phyloP scores from a whole-genome alignment of 2,888 invertebrate species.

The Pachliopta kotzebuea region DNA sequence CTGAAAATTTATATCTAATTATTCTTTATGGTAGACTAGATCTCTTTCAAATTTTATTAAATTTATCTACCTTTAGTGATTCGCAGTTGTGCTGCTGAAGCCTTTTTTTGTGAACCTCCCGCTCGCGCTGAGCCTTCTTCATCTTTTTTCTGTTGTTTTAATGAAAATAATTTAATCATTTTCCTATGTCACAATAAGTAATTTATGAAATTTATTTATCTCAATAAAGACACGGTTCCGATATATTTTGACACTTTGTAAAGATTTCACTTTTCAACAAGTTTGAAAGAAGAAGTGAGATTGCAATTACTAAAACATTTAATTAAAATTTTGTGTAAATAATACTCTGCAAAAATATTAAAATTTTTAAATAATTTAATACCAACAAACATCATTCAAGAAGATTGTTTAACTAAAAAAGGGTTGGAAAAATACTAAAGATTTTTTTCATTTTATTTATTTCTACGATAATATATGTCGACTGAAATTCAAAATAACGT shows the following conservation, averaged over 20 bases:
- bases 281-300: conserved; percentile 21
- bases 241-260: conserved; percentile 68
- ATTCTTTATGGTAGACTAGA: not conserved
- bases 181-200: conserved; percentile 67
- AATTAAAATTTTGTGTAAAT: conserved; percentile 6
- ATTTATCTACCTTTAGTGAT: conserved; percentile 93
- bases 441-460: too few species aligned
- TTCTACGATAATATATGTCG: too few species aligned
- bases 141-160: conserved; percentile 99
- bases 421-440: too few species aligned
- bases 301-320: conserved; percentile 16
- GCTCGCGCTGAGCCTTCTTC: conserved; percentile 87
- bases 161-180: conserved; percentile 99
- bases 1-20: not conserved
- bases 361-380: too few species aligned
- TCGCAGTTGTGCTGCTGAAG: conserved; percentile 97
- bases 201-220: conserved; percentile 60
- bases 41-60: conserved; percentile 7
- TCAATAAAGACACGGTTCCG: conserved; percentile 56
- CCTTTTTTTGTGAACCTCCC: conserved; percentile 91
- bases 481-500: not conserved
- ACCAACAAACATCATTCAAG: too few species aligned
- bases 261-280: conserved; percentile 32
- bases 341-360: not conserved
- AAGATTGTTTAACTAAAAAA: too few species aligned